A percentile compares a stretch with the other conserved stretches of the same genome.
phyloP scores from a whole-genome alignment of 2,888 invertebrate species.

The Melangyna quadrimaculata region DNA sequence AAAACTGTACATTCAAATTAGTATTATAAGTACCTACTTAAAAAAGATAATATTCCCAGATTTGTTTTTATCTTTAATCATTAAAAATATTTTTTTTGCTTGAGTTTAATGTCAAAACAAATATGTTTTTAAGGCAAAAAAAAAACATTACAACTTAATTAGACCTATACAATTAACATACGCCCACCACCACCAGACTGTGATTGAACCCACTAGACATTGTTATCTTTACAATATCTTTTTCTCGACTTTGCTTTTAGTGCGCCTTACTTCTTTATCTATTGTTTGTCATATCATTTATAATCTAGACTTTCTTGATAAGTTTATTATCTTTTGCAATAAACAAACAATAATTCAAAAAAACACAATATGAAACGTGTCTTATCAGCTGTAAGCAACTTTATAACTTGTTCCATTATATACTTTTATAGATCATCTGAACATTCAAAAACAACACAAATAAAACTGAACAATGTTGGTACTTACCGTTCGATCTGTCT shows the following conservation, averaged over 20 bases:
- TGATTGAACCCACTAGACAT: not conserved
- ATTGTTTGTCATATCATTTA: not conserved
- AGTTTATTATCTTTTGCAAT: not conserved
- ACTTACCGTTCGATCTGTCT: conserved; percentile 78
- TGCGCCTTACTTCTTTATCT: not conserved
- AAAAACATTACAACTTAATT: not conserved
- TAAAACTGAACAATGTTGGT: not conserved
- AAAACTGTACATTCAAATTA: too few species aligned
- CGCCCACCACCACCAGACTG: not conserved
- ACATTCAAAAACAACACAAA: not conserved
- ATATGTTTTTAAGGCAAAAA: not conserved
- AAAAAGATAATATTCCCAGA: too few species aligned
- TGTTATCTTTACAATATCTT: not conserved
- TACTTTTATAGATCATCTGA: not conserved
- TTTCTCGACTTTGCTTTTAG: not conserved
- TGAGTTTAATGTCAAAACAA: not conserved
- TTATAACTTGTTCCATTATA: not conserved
- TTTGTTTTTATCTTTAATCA: too few species aligned
- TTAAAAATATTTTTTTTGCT: not conserved
- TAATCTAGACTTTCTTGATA: not conserved
- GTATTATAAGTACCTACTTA: too few species aligned
- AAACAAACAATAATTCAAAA: not conserved
- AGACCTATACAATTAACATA: not conserved
- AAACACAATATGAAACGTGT: not conserved
- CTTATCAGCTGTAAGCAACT: not conserved